These are phyloP conservation scores for Dryomyza anilis DNA, from an alignment of 2,888 invertebrate species.

Conservation along the genomic window DNA sequence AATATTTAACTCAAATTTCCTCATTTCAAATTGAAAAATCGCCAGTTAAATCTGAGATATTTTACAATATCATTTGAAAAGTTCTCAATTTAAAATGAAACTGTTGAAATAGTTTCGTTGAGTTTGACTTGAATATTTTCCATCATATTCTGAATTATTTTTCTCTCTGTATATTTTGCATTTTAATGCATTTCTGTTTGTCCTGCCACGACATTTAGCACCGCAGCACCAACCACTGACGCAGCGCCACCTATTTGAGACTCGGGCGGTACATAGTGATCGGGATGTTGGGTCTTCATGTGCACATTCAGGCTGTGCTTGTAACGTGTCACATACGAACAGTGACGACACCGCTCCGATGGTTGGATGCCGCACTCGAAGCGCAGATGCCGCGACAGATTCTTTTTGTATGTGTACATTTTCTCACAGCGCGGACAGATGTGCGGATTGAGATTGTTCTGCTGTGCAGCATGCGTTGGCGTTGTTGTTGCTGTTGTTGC, in stretches of 20 bases:
- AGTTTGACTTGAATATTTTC: too few relatives aligned
- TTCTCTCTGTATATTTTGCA: too few relatives aligned
- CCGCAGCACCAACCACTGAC: background rate
- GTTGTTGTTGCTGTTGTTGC: background rate
- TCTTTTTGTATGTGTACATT: conserved; percentile 66
- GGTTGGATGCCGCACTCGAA: conserved; percentile 68
- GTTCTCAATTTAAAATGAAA: too few relatives aligned
- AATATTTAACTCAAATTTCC: too few relatives aligned
- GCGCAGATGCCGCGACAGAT: conserved; percentile 65
- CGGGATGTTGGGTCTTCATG: conserved; percentile 59
- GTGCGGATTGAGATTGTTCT: conserved; percentile 37
- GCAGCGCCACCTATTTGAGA: background rate
- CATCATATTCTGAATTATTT: too few relatives aligned
- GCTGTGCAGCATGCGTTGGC: background rate
- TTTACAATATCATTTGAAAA: too few relatives aligned
- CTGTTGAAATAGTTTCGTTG: too few relatives aligned
- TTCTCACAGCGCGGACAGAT: conserved; percentile 66
- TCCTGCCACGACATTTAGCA: background rate
- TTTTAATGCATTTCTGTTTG: background rate
- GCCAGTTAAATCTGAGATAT: too few relatives aligned
- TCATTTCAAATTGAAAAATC: too few relatives aligned
- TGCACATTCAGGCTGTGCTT: conserved; percentile 64
- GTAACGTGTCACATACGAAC: conserved; percentile 63
- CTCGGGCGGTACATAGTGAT: conserved; percentile 32
- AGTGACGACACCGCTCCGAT: conserved; percentile 65